A percentile compares a stretch with the other conserved stretches of the same genome.
phyloP scores from a whole-genome alignment of 2,888 invertebrate genomes.

The Acrobasis consociella region DNA sequence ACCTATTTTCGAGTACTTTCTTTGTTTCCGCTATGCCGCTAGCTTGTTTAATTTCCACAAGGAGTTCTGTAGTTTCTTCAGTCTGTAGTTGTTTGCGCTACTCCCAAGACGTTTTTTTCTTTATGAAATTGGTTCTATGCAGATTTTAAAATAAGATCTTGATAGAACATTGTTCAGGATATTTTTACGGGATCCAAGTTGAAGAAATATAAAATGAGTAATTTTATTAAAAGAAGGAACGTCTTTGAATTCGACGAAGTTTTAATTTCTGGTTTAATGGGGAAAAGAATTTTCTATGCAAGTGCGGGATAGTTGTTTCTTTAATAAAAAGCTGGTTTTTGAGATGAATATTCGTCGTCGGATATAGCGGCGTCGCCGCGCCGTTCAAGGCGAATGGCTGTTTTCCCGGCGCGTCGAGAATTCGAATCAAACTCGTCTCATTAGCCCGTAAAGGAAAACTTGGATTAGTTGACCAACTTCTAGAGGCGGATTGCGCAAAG shows the following conservation, averaged over 20 bases:
- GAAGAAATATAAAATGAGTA: conserved; percentile 24
- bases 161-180: conserved; percentile 17
- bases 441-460: conserved; percentile 79
- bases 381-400: conserved; percentile 16
- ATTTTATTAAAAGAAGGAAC: conserved; percentile 25
- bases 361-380: not conserved
- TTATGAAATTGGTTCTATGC: conserved; percentile 21
- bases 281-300: conserved; percentile 31
- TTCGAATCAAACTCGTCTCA: conserved; percentile 78
- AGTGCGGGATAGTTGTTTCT: conserved; percentile 14
- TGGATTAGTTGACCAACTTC: conserved; percentile 80
- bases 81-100: conserved; percentile 16
- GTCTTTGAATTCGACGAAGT: conserved; percentile 17
- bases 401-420: conserved; percentile 29
- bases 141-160: conserved; percentile 19
- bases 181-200: conserved; percentile 8
- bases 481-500: conserved; percentile 53
- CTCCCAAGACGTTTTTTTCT: conserved; percentile 19
- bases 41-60: conserved; percentile 19
- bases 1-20: conserved; percentile 18
- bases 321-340: conserved; percentile 12
- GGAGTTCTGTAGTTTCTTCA: conserved; percentile 21
- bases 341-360: conserved; percentile 14
- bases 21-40: conserved; percentile 22
- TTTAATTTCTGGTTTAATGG: conserved; percentile 26